phyloP scores from a whole-genome alignment of 2,113 vertebrate genomes.

The Microcebus ravelobensis region DNA sequence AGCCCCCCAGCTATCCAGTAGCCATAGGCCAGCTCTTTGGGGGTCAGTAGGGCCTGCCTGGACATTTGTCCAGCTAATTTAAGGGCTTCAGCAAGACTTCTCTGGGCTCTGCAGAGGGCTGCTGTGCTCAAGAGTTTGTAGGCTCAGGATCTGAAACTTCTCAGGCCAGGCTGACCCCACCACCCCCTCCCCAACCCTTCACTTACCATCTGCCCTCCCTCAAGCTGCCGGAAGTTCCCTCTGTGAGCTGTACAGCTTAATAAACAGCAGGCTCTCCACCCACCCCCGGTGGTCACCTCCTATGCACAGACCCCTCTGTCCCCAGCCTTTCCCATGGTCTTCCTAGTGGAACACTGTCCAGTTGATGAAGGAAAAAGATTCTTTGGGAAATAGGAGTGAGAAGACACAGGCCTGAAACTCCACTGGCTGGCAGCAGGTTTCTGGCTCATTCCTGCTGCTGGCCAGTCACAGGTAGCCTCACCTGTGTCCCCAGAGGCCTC shows the following conservation, averaged over 20 bases:
- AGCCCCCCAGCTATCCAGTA: rapidly evolving
- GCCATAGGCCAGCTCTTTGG: background rate
- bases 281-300: background rate
- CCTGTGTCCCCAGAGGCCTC: rapidly evolving
- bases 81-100: background rate
- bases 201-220: too few relatives aligned
- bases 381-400: background rate
- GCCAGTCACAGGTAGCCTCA: background rate
- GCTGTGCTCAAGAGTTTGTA: background rate
- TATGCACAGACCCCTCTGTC: too few relatives aligned
- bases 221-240: too few relatives aligned
- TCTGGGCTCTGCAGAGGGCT: background rate
- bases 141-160: background rate
- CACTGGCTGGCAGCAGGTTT: background rate
- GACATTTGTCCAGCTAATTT: background rate
- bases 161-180: background rate
- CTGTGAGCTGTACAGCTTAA: background rate
- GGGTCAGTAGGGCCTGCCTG: background rate
- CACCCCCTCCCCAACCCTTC: background rate
- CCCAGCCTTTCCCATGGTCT: background rate
- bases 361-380: background rate
- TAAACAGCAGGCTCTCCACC: background rate
- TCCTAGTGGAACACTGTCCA: background rate
- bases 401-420: rapidly evolving
- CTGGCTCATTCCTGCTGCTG: background rate